phyloP scores from a whole-genome alignment of 2,797 vertebrate species.

The Iguana delicatissima region DNA sequence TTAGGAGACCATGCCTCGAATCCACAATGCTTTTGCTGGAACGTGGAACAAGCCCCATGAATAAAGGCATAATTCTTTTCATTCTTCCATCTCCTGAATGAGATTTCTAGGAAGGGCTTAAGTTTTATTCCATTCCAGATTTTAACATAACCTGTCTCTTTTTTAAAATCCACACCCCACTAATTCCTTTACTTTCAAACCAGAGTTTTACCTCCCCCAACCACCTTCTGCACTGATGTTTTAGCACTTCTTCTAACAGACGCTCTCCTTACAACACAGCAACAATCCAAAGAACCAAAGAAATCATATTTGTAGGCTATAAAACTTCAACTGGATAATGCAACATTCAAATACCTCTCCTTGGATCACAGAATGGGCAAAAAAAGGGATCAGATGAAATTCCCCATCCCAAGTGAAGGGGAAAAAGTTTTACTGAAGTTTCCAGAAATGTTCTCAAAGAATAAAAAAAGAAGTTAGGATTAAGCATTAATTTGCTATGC shows the following conservation, averaged over 20 bases:
- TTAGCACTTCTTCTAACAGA: too few relatives aligned
- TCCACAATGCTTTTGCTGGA: too few relatives aligned
- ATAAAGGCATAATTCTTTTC: background rate
- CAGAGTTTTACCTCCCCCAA: accelerated
- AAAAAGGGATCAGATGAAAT: constrained; percentile 20
- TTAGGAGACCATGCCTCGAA: background rate
- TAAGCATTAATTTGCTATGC: background rate
- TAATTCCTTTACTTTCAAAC: background rate
- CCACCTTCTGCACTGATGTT: background rate
- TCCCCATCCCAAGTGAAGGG: constrained; percentile 41
- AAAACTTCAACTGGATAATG: background rate
- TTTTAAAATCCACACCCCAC: background rate
- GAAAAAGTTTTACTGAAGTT: constrained; percentile 40
- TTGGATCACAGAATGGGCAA: background rate
- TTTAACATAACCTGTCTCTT: background rate
- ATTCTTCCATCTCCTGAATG: background rate
- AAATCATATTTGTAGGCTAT: constrained; percentile 49
- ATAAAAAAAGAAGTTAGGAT: constrained; percentile 51
- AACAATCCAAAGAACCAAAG: constrained; percentile 65
- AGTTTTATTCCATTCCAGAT: background rate
- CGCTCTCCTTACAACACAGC: background rate
- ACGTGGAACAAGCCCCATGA: too few relatives aligned
- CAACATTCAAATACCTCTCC: background rate
- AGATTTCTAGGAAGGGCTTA: background rate
- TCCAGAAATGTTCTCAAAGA: constrained; percentile 45